These are phyloP conservation scores for Antrozous pallidus DNA, from an alignment of 2,797 vertebrate species.

Conservation along the genomic window DNA sequence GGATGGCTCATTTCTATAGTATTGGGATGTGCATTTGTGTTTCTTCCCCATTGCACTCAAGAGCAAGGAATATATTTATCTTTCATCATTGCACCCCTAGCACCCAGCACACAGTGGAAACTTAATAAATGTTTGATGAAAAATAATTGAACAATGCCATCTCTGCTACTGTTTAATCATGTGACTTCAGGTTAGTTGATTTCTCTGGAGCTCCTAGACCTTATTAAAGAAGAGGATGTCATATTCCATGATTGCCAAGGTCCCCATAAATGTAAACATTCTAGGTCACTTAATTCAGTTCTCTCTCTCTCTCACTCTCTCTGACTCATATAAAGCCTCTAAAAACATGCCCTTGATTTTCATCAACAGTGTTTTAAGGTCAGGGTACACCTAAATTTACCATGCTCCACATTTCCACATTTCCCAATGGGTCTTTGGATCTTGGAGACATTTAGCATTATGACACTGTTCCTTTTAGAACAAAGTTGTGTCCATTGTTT, in stretches of 20 bases:
- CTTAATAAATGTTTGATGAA: constrained; percentile 70
- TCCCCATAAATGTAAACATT: constrained; percentile 63
- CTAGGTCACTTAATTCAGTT: constrained; percentile 40
- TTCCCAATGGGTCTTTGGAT: not conserved
- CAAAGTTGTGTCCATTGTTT: not conserved
- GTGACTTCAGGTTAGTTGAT: constrained; percentile 56
- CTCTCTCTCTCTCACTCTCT: not conserved
- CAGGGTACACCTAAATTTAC: not conserved
- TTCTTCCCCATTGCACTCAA: not conserved
- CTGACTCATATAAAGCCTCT: not conserved
- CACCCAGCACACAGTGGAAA: not conserved
- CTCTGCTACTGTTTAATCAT: constrained; percentile 32
- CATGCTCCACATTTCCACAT: not conserved
- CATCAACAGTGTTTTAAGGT: not conserved
- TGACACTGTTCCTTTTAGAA: not conserved
- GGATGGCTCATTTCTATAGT: not conserved
- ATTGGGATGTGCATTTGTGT: not conserved
- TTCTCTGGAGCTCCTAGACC: constrained; percentile 56
- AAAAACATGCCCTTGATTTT: not conserved
- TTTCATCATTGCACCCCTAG: not conserved
- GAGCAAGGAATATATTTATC: not conserved
- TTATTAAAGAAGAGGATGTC: constrained; percentile 65
- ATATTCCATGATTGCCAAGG: constrained; percentile 32
- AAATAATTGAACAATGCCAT: constrained; percentile 53
- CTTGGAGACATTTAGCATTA: not conserved